phyloP scores from a whole-genome alignment of 2,113 vertebrate genomes.

The Macroglossus sobrinus region DNA sequence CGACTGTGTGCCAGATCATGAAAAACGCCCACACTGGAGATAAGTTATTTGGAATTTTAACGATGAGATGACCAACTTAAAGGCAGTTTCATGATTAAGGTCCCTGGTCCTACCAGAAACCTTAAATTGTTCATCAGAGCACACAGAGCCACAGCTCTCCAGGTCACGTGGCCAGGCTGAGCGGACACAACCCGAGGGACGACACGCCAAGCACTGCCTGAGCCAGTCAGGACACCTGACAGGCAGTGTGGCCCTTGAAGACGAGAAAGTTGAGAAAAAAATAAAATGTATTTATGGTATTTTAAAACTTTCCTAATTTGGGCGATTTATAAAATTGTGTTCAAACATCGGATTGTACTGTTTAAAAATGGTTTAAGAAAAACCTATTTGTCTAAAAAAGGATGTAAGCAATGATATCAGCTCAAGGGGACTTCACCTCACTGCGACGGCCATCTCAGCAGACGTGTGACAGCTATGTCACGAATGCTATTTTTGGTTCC shows the following conservation, averaged over 20 bases:
- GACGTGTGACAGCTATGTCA: background rate
- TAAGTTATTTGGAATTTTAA: background rate
- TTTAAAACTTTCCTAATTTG: background rate
- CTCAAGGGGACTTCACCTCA: background rate
- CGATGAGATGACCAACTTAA: background rate
- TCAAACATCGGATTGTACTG: background rate
- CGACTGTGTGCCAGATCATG: constrained; percentile 39
- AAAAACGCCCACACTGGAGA: constrained; percentile 37
- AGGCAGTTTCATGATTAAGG: background rate
- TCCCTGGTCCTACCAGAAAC: background rate
- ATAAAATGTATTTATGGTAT: background rate
- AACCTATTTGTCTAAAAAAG: background rate
- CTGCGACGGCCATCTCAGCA: background rate
- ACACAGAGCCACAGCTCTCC: background rate
- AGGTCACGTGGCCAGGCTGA: background rate
- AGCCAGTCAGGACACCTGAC: background rate
- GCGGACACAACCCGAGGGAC: background rate
- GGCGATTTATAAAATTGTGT: background rate
- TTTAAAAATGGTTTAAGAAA: constrained; percentile 30
- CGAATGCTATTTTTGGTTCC: background rate
- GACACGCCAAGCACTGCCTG: accelerated
- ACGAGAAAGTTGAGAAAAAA: background rate
- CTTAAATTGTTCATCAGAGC: background rate
- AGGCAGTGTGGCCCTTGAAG: background rate
- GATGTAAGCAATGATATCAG: background rate